Evolutionary conservation across 2,113 vertebrate genomes (phyloP).

Genomic region (Stomatorhinus ivindoensis): DNA sequence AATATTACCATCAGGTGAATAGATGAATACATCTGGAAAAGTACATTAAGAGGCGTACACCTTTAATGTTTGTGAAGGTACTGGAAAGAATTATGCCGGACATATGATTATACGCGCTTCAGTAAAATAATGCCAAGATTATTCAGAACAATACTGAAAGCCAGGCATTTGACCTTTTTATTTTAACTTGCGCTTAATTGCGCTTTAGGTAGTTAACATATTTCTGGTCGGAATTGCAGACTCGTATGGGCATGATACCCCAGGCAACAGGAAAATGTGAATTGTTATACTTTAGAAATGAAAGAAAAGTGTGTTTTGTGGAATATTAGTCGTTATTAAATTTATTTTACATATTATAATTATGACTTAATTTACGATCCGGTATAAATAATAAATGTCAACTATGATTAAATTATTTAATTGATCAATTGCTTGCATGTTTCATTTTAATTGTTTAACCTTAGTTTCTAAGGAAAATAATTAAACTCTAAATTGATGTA

Average conservation of each 20-base stretch:
- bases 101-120: not conserved
- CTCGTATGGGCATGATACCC: not conserved
- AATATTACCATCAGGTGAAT: not conserved
- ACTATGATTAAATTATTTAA: not conserved
- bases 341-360: not conserved
- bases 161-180: not conserved
- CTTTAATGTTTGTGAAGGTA: not conserved
- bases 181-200: not conserved
- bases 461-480: not conserved
- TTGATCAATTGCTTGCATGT: not conserved
- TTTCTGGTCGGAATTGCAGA: not conserved
- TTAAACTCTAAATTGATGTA: not conserved
- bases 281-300: not conserved
- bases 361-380: not conserved
- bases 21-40: not conserved
- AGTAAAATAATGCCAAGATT: not conserved
- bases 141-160: not conserved
- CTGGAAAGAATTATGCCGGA: not conserved
- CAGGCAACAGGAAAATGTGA: not conserved
- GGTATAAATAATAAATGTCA: not conserved
- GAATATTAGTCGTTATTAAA: not conserved
- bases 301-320: not conserved
- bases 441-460: not conserved
- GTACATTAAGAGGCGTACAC: not conserved
- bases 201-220: not conserved